A percentile compares a stretch with the other conserved stretches of the same genome.
phyloP scores from a whole-genome alignment of 2,113 vertebrate species.

The Muscicapa adusta region DNA sequence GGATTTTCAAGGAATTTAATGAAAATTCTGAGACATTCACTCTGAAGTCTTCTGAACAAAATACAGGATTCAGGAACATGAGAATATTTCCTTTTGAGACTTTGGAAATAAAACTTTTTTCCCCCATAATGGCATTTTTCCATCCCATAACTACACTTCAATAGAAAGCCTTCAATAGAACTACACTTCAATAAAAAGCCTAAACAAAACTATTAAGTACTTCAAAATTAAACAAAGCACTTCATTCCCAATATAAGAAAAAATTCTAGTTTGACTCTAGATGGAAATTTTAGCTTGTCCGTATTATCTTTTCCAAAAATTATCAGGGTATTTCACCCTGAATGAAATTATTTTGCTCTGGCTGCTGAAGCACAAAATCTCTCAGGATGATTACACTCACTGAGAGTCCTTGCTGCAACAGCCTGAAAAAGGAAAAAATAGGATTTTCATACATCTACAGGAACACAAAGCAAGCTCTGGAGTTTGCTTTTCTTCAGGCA shows the following conservation, averaged over 20 bases:
- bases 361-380: background rate
- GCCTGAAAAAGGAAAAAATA: background rate
- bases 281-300: background rate
- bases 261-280: background rate
- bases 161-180: background rate
- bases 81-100: background rate
- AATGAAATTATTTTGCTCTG: background rate
- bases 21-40: background rate
- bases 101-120: background rate
- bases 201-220: background rate
- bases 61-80: background rate
- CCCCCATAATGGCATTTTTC: background rate
- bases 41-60: background rate
- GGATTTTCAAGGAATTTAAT: background rate
- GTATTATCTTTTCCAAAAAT: background rate
- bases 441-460: background rate
- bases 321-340: background rate
- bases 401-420: background rate
- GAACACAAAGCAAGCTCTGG: background rate
- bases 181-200: background rate
- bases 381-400: background rate
- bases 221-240: background rate
- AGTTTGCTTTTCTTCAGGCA: background rate
- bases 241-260: background rate
- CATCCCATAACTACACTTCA: background rate